Conservation (phyloP, 1,140 invertebrate species). For the Drosophila rufa region DNA sequence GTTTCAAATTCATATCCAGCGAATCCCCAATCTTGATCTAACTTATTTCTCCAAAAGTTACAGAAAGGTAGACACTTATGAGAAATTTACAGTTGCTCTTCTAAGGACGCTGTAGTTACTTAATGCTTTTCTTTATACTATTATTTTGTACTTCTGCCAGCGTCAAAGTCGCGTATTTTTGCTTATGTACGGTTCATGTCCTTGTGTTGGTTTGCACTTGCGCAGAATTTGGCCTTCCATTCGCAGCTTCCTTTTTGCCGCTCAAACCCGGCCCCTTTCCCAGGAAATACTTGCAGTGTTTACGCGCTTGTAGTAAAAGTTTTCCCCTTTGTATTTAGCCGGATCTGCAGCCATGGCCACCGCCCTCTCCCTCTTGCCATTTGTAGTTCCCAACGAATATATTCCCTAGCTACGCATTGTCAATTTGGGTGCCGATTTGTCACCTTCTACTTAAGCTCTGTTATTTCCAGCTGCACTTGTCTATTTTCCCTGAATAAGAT, state of each 20-base stretch:
- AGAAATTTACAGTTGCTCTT: background rate
- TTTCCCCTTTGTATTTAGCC: slow-evolving; percentile 41
- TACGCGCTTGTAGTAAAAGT: slow-evolving; percentile 76
- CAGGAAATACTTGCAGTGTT: slow-evolving; percentile 38
- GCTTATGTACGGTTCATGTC: slow-evolving; percentile 3
- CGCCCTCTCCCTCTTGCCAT: slow-evolving; percentile 1
- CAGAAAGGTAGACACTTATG: background rate
- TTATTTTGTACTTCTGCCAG: background rate
- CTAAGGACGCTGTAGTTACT: background rate
- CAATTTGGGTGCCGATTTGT: background rate
- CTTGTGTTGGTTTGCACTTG: slow-evolving; percentile 42
- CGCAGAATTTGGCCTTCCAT: slow-evolving; percentile 32
- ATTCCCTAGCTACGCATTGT: background rate
- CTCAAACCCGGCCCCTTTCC: background rate
- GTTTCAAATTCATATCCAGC: background rate
- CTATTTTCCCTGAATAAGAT: background rate
- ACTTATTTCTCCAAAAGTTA: background rate
- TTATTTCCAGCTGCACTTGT: background rate
- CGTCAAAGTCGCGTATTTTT: slow-evolving; percentile 1
- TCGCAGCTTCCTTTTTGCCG: background rate
- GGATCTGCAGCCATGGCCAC: slow-evolving; percentile 61
- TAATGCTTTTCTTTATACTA: background rate
- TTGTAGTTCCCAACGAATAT: background rate
- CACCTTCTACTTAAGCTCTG: background rate
- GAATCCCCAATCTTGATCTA: background rate